Evolutionary conservation across 2,113 vertebrate species (phyloP), one percentile per base, ranked within the genome.

Genomic region (Orthonyx spaldingii): DNA sequence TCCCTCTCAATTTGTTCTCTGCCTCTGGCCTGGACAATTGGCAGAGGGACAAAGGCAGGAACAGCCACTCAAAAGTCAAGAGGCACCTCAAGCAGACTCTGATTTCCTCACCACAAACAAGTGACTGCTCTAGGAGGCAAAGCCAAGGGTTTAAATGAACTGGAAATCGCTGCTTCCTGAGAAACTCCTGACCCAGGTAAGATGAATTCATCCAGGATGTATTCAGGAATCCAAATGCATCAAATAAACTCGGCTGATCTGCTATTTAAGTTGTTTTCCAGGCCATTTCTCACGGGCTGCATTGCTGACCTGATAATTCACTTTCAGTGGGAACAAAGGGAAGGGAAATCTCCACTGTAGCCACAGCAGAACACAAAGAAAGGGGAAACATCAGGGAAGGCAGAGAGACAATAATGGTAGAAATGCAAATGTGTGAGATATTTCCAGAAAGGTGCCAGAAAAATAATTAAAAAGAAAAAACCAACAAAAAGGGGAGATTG

Each of bases 1-100:
- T 30, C 33, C 13, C 13, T 20, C 42, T 37, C 32, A 1, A 1
- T 55, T n/a, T 16, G 19, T 32, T 18, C 68, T 17, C 46, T 70
- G 66, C 42, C 66, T 68, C 83, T 9, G 30, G 50, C 12, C 72
- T 7, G 61, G 56, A 15, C 30, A 19, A 1, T 0, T 42, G 53
- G 30, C 15, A 17, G 3, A 22, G 53, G 37, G 46, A 44, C 41
- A 78, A 26, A 23, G 50, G n/a, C 57, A 64, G 57, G 32, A 47
- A 9, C 3, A 41, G 56, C 22, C 23, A 6, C 57, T 28, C 44
- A 9, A 13, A 39, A 30, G 59, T 15, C 1, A 0, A n/a, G 74
- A 87, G 72, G 47, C 46, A 28, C 52, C 82, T 75, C 17, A 5
- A 32, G 42, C 3, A 66, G 42, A 3, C 44, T 33, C 74, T 59